These are phyloP conservation scores for Theocolax elegans DNA, from an alignment of 1,140 invertebrate genomes.

Conservation along the genomic window DNA sequence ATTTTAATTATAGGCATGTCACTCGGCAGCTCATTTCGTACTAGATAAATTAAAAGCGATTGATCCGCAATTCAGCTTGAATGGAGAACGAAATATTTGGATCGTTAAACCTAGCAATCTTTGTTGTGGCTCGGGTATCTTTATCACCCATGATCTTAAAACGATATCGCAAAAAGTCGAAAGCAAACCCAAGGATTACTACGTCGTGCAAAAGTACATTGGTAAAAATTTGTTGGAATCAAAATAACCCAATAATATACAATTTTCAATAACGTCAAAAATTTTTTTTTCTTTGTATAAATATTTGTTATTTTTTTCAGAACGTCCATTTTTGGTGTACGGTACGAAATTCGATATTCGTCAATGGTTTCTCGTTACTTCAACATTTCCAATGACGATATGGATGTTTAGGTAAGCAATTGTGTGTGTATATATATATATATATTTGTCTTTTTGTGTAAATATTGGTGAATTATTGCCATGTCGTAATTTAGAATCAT, in stretches of 20 bases:
- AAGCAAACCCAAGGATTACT: slow-evolving; percentile 74
- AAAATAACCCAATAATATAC: too few relatives aligned
- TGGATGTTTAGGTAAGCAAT: slow-evolving; percentile 84
- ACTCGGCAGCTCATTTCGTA: slow-evolving; percentile 56
- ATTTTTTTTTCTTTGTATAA: too few relatives aligned
- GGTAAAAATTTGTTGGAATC: slow-evolving; percentile 69
- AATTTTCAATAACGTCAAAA: too few relatives aligned
- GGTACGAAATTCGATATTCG: slow-evolving; percentile 93
- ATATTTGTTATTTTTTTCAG: slow-evolving; percentile 60
- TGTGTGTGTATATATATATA: too few relatives aligned
- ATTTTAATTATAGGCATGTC: too few relatives aligned
- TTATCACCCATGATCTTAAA: slow-evolving; percentile 72
- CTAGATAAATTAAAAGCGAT: slow-evolving; percentile 72
- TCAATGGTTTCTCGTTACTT: slow-evolving; percentile 89
- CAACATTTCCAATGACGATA: slow-evolving; percentile 82
- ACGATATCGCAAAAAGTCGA: slow-evolving; percentile 76
- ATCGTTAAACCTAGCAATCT: slow-evolving; percentile 91
- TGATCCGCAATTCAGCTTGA: slow-evolving; percentile 76
- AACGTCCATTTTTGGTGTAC: slow-evolving; percentile 84
- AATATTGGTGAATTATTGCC: too few relatives aligned
- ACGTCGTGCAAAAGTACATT: slow-evolving; percentile 93
- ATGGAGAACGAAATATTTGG: slow-evolving; percentile 89
- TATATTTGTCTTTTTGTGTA: too few relatives aligned
- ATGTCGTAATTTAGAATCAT: too few relatives aligned
- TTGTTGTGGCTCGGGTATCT: slow-evolving; percentile 88